Percentiles rank a stretch among this genome's conserved stretches.
phyloP scores from a whole-genome alignment of 2,113 vertebrate genomes.

The Cryptotis parvus region DNA sequence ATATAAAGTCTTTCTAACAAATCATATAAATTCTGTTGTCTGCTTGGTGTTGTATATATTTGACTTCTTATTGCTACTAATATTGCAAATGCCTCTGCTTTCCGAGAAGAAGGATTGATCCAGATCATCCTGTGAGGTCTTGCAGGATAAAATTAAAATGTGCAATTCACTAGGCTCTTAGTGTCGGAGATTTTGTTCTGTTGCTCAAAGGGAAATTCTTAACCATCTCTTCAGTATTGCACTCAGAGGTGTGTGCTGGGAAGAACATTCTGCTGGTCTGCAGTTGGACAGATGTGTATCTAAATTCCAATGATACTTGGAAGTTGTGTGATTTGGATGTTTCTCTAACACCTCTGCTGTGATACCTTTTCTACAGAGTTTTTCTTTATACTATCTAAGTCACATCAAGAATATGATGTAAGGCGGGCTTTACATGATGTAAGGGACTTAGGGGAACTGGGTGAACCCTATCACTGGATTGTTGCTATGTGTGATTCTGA shows the following conservation, averaged over 20 bases:
- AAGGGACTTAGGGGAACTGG: neutral
- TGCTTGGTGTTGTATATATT: constrained; percentile 60
- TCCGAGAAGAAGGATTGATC: constrained; percentile 64
- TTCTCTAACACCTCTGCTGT: too few species aligned
- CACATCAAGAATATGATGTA: neutral
- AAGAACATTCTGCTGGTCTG: neutral
- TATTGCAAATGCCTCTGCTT: constrained; percentile 72
- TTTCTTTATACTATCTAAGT: neutral
- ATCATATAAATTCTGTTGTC: constrained; percentile 83
- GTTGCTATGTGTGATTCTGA: neutral
- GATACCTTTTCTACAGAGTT: neutral
- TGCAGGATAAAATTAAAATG: neutral
- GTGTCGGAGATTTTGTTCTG: neutral
- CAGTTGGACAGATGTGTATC: neutral
- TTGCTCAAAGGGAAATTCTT: neutral
- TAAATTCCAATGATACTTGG: neutral
- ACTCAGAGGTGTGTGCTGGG: neutral
- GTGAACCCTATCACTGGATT: neutral
- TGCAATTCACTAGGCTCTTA: neutral
- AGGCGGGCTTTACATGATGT: neutral
- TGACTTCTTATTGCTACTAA: constrained; percentile 60
- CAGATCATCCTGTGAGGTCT: constrained; percentile 56
- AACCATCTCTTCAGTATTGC: neutral
- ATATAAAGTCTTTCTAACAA: constrained; percentile 86
- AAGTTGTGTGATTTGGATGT: constrained; percentile 34